Evolutionary conservation across 2,797 vertebrate genomes (phyloP).

Genomic region (Xyrichtys novacula): DNA sequence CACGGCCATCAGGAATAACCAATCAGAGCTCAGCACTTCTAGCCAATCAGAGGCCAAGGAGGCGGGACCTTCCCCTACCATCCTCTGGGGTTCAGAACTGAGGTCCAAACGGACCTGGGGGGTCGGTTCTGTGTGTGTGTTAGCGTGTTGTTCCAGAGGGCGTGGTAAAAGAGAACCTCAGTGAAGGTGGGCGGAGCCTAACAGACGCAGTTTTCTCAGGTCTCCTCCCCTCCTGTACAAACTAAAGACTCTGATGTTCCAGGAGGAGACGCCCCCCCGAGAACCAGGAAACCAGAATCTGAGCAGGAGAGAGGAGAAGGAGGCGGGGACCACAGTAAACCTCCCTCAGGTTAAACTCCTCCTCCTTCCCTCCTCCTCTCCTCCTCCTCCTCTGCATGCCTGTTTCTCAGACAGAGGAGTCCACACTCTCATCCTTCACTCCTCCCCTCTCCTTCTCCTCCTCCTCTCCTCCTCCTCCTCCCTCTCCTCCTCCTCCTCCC

Average conservation of each 20-base stretch:
- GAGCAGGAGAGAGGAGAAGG: constrained; percentile 89
- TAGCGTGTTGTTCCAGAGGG: constrained; percentile 44
- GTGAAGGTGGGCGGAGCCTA: constrained; percentile 35
- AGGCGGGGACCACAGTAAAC: constrained; percentile 83
- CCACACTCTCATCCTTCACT: constrained; percentile 34
- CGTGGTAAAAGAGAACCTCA: too few relatives aligned
- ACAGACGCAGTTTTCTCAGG: constrained; percentile 19
- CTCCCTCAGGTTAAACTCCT: constrained; percentile 84
- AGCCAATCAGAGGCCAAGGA: too few relatives aligned
- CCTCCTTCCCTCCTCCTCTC: constrained; percentile 20
- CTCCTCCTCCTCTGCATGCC: constrained; percentile 60
- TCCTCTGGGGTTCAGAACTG: too few relatives aligned
- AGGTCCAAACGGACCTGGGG: neutral
- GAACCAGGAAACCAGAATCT: constrained; percentile 86
- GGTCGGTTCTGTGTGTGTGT: constrained; percentile 1
- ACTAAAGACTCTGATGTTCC: constrained; percentile 59
- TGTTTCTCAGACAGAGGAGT: constrained; percentile 6
- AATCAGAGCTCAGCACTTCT: too few relatives aligned
- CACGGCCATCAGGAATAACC: too few relatives aligned
- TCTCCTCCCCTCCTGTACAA: constrained; percentile 17
- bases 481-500: too few relatives aligned
- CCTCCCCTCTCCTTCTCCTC: too few relatives aligned
- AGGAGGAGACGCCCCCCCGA: constrained; percentile 87
- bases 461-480: too few relatives aligned
- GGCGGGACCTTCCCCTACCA: too few relatives aligned